Evolutionary conservation across 2,797 vertebrate genomes (phyloP).

Genomic region (Melanotaenia trifasciata): DNA sequence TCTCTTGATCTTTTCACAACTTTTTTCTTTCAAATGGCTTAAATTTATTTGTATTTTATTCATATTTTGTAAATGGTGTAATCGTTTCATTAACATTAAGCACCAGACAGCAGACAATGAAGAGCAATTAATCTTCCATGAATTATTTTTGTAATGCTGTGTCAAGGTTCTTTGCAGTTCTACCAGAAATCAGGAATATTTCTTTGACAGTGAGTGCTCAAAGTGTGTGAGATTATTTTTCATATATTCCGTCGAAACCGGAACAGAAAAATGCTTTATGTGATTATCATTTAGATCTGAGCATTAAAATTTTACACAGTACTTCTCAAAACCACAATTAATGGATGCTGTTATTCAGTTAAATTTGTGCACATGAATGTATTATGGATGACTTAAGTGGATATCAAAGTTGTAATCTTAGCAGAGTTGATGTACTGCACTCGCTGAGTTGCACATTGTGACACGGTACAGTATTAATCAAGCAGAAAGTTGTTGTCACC

Average conservation of each 20-base stretch:
- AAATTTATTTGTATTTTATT: not conserved
- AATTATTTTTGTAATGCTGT: not conserved
- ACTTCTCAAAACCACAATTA: slow-evolving; percentile 11
- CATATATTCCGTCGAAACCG: too few species aligned
- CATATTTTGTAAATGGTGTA: not conserved
- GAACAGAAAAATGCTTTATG: not conserved
- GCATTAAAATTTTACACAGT: not conserved
- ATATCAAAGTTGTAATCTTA: slow-evolving; percentile 41
- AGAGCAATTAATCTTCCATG: not conserved
- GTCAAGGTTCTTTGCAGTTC: too few species aligned
- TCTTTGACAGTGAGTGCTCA: too few species aligned
- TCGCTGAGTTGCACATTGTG: slow-evolving; percentile 46
- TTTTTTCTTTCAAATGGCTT: not conserved
- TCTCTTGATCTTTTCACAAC: too few species aligned
- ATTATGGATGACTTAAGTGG: not conserved
- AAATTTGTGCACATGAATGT: not conserved
- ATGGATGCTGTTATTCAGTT: not conserved
- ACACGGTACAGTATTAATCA: slow-evolving; percentile 65
- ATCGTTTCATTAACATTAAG: not conserved
- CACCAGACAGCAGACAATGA: not conserved
- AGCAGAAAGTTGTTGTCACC: slow-evolving; percentile 61
- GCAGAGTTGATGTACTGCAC: slow-evolving; percentile 13
- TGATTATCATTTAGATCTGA: not conserved
- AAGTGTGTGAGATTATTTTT: too few species aligned
- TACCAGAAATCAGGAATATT: too few species aligned